Evolutionary conservation across 64 coral and sea anemone genomes (phyloP).

Genomic region (Actinia equina): DNA sequence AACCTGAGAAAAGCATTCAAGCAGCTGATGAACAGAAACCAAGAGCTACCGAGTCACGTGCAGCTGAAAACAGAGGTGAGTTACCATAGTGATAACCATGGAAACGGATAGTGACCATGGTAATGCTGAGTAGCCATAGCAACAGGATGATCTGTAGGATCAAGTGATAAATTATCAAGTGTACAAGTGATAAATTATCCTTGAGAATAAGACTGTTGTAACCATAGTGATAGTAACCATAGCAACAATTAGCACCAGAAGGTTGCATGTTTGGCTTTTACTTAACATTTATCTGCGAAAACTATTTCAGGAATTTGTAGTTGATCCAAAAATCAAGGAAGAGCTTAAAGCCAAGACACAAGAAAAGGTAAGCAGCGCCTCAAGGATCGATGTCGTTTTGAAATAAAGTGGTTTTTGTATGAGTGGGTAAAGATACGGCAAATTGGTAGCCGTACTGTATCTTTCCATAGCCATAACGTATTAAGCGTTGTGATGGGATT

Average conservation of each 20-base stretch:
- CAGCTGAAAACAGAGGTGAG: conserved; percentile 73
- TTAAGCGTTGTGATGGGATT: too few species aligned
- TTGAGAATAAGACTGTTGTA: neutral
- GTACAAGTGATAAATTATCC: too few species aligned
- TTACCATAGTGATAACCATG: neutral
- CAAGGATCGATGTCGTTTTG: too few species aligned
- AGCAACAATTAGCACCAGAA: neutral
- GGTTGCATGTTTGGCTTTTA: neutral
- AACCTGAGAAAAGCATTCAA: conserved; percentile 87
- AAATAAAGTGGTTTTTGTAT: neutral
- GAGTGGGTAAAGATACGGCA: too few species aligned
- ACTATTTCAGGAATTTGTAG: conserved; percentile 76
- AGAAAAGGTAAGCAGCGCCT: conserved; percentile 52
- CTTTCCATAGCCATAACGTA: too few species aligned
- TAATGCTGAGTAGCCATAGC: neutral
- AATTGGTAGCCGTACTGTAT: too few species aligned
- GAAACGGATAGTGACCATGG: neutral
- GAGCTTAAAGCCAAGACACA: conserved; percentile 76
- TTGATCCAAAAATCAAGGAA: conserved; percentile 86
- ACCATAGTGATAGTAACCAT: neutral
- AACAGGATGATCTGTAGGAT: neutral
- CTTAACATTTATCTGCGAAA: neutral
- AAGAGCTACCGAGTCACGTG: conserved; percentile 73
- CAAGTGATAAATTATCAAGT: too few species aligned
- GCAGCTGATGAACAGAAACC: conserved; percentile 69